Conservation (phyloP, 2,113 vertebrate genomes). For the Probosciger aterrimus region DNA sequence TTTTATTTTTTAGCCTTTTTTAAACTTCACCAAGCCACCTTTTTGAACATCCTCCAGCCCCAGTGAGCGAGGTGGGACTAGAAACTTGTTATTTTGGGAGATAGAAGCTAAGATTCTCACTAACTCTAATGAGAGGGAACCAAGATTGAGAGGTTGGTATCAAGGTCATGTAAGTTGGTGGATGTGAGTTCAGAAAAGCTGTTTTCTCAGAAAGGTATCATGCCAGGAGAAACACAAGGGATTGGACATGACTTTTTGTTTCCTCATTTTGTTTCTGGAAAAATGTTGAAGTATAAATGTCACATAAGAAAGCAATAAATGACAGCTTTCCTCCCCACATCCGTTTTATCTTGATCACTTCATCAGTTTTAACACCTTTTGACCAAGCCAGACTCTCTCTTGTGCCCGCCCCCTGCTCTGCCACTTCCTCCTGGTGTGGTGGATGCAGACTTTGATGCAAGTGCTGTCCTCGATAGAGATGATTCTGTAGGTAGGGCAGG, state of each 20-base stretch:
- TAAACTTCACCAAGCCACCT: background rate
- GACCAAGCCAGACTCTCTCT: background rate
- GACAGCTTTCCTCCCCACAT: background rate
- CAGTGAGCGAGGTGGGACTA: background rate
- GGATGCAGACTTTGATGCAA: background rate
- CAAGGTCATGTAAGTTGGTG: constrained; percentile 22
- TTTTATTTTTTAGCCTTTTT: background rate
- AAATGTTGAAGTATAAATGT: background rate
- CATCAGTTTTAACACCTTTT: background rate
- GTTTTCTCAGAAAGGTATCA: constrained; percentile 15
- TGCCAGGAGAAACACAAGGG: background rate
- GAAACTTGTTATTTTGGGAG: constrained; percentile 17
- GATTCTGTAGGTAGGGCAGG: background rate
- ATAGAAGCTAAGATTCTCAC: background rate
- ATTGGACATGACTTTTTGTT: background rate
- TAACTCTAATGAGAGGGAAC: background rate
- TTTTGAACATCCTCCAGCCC: background rate
- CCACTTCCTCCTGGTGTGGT: background rate
- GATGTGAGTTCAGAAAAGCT: background rate
- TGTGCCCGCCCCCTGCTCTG: background rate
- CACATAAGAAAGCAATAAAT: background rate
- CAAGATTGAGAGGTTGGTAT: background rate
- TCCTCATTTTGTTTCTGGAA: constrained; percentile 11
- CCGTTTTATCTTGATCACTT: background rate
- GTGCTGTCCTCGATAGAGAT: background rate